Conservation (phyloP, 2,888 invertebrate species). For the Arctia plantaginis region DNA sequence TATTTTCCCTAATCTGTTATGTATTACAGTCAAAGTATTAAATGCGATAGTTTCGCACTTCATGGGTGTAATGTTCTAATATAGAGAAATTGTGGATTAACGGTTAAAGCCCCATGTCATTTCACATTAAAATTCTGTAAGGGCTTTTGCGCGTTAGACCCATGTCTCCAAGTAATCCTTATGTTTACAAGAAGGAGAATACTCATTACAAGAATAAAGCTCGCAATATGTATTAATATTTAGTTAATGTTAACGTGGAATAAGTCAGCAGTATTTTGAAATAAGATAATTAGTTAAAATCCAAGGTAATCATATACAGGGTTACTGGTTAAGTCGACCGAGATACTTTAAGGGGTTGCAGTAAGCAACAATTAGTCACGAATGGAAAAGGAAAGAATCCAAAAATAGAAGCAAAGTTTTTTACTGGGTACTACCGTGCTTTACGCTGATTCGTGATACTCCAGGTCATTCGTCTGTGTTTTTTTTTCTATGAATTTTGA, state of each 20-base stretch:
- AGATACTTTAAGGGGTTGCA: too few species aligned
- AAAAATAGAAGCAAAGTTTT: too few species aligned
- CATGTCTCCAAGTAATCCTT: slow-evolving; percentile 12
- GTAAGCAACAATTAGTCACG: too few species aligned
- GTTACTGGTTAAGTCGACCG: too few species aligned
- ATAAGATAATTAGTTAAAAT: background rate
- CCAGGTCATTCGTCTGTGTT: too few species aligned
- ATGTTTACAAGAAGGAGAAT: background rate
- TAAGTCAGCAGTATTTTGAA: background rate
- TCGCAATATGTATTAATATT: background rate
- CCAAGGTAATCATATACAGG: too few species aligned
- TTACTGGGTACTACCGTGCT: too few species aligned
- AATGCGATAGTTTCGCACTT: background rate
- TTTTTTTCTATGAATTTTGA: too few species aligned
- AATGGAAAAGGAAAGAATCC: too few species aligned
- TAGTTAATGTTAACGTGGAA: background rate
- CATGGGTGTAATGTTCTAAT: background rate
- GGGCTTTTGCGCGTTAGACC: slow-evolving; percentile 8
- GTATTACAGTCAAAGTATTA: background rate
- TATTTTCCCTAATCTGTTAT: background rate
- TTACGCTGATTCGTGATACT: too few species aligned
- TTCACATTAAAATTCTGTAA: slow-evolving; percentile 15
- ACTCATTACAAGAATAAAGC: background rate
- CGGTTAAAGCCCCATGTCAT: background rate
- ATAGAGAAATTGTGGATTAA: background rate